Evolutionary conservation across 2,113 vertebrate genomes (phyloP).

Genomic region (Arvicanthis niloticus): DNA sequence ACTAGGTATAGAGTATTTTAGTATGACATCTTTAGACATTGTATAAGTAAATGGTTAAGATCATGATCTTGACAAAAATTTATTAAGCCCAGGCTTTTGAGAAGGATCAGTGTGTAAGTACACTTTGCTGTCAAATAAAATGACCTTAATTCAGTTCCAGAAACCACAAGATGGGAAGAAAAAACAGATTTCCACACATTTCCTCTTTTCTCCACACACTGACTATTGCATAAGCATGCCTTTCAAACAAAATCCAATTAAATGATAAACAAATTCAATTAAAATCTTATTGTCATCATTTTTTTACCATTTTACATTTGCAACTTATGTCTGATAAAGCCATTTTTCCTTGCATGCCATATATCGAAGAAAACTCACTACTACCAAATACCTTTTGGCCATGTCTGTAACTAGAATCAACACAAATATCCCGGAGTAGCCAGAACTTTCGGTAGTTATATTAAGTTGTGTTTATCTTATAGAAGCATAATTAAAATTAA

Average conservation of each 20-base stretch:
- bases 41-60: not conserved
- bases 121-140: not conserved
- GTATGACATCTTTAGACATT: not conserved
- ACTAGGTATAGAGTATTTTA: not conserved
- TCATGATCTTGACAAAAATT: not conserved
- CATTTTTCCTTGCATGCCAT: not conserved
- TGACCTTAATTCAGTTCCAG: not conserved
- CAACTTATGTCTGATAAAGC: not conserved
- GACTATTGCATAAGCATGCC: not conserved
- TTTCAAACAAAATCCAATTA: not conserved
- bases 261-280: not conserved
- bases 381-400: not conserved
- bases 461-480: not conserved
- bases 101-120: too few relatives aligned
- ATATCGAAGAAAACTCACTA: not conserved
- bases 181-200: not conserved
- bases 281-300: not conserved
- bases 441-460: not conserved
- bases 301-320: not conserved
- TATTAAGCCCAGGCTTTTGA: not conserved
- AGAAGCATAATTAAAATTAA: slow-evolving; percentile 26
- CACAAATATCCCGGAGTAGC: not conserved
- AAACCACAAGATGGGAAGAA: not conserved
- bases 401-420: not conserved
- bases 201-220: not conserved